Base-by-base conservation (phyloP, 2,797 vertebrate genomes). In the Clarias pachynema region DNA sequence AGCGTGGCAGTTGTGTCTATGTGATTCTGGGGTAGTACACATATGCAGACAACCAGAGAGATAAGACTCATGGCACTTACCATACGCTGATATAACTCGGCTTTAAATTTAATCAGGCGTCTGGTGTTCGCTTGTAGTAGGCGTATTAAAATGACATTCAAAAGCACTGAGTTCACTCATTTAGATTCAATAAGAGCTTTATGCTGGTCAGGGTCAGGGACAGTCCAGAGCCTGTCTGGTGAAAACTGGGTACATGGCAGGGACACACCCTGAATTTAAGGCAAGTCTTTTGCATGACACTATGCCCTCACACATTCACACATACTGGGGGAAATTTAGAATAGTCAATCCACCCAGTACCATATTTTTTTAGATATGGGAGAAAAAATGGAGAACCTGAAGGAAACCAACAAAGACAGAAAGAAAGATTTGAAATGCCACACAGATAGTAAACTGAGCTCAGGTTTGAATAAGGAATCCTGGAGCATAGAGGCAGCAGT, bases 31-130 rank as follows among this genome's bases (percentile, higher is more conserved):
- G 12, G 63, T 44, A 53, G 31, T 68, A 5, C 26, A 62, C 70
- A 82, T 37, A 74, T 34, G 26, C 15, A 26, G 31, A 65, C 65
- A 69, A 10, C 18, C n/a, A 60, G 10, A 81, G 29, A 74, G 22
- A 56, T 40, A 59, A 59, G 53, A 86, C 24, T 79, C 8, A 59
- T 82, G 22, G 70, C 53, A 84, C 44, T 82, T 65, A 44, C 8
- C 56, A 68, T n/a, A 78, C 31, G 77, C 59, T 72, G 26, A 69
- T 78, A 82, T 22, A 84, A 79, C 53, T 53, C 70, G 63, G 63
- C 73, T 81, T 85, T 57, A 83, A 14, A 84, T 63, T 60, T 49
- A 86, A 85, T 72, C 79, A 82, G 69, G 26, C 60, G 81, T 69
- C 66, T 83, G 59, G 22, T 40, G 37, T 79, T 79, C 18, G 22